phyloP scores from a whole-genome alignment of 1,140 invertebrate genomes.

The Protaetia brevitarsis region DNA sequence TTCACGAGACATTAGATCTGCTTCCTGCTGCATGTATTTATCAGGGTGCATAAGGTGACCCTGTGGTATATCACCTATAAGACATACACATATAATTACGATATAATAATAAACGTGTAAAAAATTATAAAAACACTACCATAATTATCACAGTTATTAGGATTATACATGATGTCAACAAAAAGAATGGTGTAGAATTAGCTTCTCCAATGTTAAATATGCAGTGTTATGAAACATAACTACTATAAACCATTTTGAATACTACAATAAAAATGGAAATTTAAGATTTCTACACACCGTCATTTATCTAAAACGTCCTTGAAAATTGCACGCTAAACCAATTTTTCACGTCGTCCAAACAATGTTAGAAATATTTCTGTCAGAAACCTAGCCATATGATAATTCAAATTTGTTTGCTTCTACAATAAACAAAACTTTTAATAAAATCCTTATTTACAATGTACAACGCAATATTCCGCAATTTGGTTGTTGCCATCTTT shows the following conservation, averaged over 20 bases:
- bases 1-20: conserved; percentile 18
- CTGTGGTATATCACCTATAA: too few relatives aligned
- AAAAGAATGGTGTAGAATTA: not conserved
- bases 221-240: conserved; percentile 1
- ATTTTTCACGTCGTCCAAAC: not conserved
- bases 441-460: not conserved
- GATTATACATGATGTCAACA: conserved; percentile 6
- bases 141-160: not conserved
- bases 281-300: not conserved
- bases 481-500: conserved; percentile 5
- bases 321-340: not conserved
- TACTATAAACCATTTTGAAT: not conserved
- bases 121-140: not conserved
- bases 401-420: not conserved
- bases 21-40: not conserved
- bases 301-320: not conserved
- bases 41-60: conserved; percentile 12
- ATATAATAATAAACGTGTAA: not conserved
- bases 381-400: not conserved
- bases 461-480: not conserved
- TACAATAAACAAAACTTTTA: not conserved
- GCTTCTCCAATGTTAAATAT: not conserved
- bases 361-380: too few relatives aligned
- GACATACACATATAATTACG: not conserved
- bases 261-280: not conserved